Percentiles rank a stretch among this genome's conserved stretches.
Conservation (phyloP, 1,140 invertebrate species). For the Vanessa atalanta region DNA sequence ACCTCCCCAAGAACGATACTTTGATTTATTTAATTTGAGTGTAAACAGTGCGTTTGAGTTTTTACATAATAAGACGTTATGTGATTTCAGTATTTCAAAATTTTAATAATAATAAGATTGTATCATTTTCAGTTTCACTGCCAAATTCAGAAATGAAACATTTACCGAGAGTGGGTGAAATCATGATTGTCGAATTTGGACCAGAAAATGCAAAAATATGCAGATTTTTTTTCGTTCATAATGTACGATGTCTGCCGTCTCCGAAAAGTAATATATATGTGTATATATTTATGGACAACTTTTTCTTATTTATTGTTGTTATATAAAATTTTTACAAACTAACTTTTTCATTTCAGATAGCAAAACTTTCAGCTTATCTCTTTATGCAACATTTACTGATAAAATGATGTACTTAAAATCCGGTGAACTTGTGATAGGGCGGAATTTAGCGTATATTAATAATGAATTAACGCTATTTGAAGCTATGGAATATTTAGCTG, state of each 20-base stretch:
- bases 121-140: conserved; percentile 54
- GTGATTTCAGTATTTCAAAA: background rate
- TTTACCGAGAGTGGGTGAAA: conserved; percentile 61
- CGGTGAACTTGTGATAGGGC: conserved; percentile 53
- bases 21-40: conserved; percentile 59
- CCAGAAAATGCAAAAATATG: conserved; percentile 44
- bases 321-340: background rate
- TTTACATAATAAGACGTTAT: background rate
- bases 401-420: conserved; percentile 53
- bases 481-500: conserved; percentile 65
- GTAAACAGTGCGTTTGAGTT: conserved; percentile 59
- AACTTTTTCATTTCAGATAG: conserved; percentile 56
- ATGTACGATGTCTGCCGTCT: conserved; percentile 58
- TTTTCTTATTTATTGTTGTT: background rate
- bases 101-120: background rate
- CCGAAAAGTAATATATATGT: conserved; percentile 49
- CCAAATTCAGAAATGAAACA: conserved; percentile 49
- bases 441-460: conserved; percentile 61
- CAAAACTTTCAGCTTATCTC: conserved; percentile 54
- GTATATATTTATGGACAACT: conserved; percentile 31
- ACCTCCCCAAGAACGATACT: conserved; percentile 50
- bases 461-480: conserved; percentile 70
- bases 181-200: conserved; percentile 61
- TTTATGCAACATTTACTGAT: conserved; percentile 57
- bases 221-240: conserved; percentile 69